phyloP scores from a whole-genome alignment of 2,113 vertebrate genomes.

The Python bivittatus region DNA sequence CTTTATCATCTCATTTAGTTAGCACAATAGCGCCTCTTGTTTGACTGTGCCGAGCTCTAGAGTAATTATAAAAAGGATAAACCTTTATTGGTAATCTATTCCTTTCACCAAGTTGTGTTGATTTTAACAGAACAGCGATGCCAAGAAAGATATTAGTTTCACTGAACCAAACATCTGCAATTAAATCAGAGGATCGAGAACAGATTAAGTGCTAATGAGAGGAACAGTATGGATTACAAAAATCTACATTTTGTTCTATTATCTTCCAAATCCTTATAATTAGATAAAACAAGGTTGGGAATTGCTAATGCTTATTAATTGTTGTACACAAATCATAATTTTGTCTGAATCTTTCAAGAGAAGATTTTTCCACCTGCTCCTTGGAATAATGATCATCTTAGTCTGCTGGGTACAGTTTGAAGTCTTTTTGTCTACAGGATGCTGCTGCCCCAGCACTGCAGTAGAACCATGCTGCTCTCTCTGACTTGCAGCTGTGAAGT shows the following conservation, averaged over 20 bases:
- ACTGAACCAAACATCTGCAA: conserved; percentile 66
- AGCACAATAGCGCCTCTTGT: conserved; percentile 62
- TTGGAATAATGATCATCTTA: neutral
- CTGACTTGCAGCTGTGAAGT: neutral
- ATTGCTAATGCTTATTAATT: conserved; percentile 60
- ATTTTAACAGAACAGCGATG: conserved; percentile 71
- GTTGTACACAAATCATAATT: neutral
- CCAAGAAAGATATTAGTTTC: conserved; percentile 70
- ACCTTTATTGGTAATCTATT: conserved; percentile 73
- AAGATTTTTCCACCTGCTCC: neutral
- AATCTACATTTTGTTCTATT: conserved; percentile 62
- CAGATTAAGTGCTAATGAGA: conserved; percentile 70
- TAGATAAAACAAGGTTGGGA: conserved; percentile 51
- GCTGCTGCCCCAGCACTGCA: neutral
- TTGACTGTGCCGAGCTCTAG: conserved; percentile 58
- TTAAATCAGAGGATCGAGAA: conserved; percentile 67
- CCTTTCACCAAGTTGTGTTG: conserved; percentile 62
- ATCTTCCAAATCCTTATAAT: conserved; percentile 58
- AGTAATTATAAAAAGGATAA: conserved; percentile 73
- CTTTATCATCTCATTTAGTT: conserved; percentile 63
- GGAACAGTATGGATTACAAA: conserved; percentile 64
- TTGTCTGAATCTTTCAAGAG: conserved; percentile 2
- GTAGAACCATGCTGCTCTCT: neutral
- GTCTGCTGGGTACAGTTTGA: neutral
- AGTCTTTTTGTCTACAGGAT: neutral